These are phyloP conservation scores for Poicephalus gulielmi DNA, from an alignment of 2,113 vertebrate species.

Conservation along the genomic window DNA sequence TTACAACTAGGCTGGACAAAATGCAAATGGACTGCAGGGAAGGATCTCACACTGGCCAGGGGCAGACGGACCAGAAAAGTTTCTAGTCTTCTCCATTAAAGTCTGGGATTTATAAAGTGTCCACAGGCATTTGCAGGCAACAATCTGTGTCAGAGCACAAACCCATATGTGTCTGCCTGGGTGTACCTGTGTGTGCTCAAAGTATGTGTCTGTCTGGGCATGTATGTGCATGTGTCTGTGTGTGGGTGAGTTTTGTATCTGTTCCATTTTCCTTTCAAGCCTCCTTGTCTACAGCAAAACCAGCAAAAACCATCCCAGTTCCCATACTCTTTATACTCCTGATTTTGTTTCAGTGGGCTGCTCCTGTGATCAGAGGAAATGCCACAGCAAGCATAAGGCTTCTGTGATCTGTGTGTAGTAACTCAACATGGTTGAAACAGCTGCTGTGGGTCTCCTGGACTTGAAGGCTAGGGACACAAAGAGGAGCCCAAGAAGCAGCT, in stretches of 20 bases:
- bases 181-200: not conserved
- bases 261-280: not conserved
- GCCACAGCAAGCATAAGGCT: not conserved
- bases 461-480: not conserved
- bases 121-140: not conserved
- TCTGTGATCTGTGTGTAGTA: not conserved
- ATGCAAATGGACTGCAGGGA: not conserved
- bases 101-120: not conserved
- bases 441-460: not conserved
- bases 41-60: not conserved
- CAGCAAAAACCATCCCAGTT: conserved; percentile 7
- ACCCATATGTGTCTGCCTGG: not conserved
- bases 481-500: not conserved
- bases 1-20: conserved; percentile 3
- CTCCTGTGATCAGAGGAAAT: not conserved
- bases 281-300: not conserved
- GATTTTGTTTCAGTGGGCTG: not conserved
- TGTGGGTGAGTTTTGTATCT: conserved; percentile 16
- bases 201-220: conserved; percentile 18
- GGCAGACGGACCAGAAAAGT: not conserved
- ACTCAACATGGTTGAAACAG: not conserved
- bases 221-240: not conserved
- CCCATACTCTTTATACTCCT: not conserved
- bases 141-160: not conserved
- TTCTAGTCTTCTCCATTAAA: not conserved